Percentiles rank a stretch among this genome's conserved stretches.
phyloP scores from a whole-genome alignment of 2,797 vertebrate species.

The Ficedula albicollis region DNA sequence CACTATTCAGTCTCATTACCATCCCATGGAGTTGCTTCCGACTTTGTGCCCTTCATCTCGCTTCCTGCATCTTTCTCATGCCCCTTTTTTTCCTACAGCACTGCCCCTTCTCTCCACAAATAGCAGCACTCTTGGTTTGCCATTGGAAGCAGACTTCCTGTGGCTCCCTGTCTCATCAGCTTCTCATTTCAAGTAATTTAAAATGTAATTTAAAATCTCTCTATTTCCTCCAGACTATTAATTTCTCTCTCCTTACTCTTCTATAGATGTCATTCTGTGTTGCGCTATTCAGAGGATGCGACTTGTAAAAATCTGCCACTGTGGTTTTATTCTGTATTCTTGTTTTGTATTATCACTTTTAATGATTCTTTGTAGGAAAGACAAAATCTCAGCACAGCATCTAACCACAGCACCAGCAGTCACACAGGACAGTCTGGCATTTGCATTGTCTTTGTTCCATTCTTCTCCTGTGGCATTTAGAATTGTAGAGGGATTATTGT shows the following conservation, averaged over 20 bases:
- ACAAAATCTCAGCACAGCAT: slow-evolving; percentile 38
- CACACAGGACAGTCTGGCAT: slow-evolving; percentile 57
- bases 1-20: slow-evolving; percentile 7
- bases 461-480: slow-evolving; percentile 50
- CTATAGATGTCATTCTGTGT: slow-evolving; percentile 44
- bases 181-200: slow-evolving; percentile 70
- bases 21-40: slow-evolving; percentile 41
- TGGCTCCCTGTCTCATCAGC: slow-evolving; percentile 64
- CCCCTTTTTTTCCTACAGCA: slow-evolving; percentile 45
- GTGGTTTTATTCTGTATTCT: slow-evolving; percentile 28
- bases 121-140: slow-evolving; percentile 68
- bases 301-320: slow-evolving; percentile 25
- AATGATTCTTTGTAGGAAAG: slow-evolving; percentile 51
- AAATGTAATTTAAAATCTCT: slow-evolving; percentile 68
- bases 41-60: slow-evolving; percentile 48
- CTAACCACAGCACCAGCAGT: slow-evolving; percentile 35
- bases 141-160: slow-evolving; percentile 65
- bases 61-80: slow-evolving; percentile 40
- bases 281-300: background rate
- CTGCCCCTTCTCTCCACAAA: slow-evolving; percentile 64
- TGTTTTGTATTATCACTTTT: slow-evolving; percentile 45
- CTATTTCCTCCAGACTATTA: slow-evolving; percentile 67
- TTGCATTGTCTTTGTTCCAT: slow-evolving; percentile 63
- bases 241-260: slow-evolving; percentile 59
- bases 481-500: slow-evolving; percentile 43